Evolutionary conservation across 1,140 invertebrate genomes (phyloP).

Genomic region (Bathynomus jamesi): DNA sequence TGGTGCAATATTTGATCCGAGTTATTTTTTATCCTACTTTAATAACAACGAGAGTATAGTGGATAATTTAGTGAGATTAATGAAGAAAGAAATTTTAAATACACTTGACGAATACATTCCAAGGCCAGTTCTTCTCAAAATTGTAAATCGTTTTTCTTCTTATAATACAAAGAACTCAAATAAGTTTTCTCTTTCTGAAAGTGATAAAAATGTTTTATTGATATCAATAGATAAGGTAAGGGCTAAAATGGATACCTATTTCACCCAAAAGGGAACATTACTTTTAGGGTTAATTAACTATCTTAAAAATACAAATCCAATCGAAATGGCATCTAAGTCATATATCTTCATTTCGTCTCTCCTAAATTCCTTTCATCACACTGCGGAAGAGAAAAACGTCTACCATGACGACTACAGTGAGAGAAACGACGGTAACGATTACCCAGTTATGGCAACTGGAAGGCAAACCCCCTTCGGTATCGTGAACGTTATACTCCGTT

Average conservation of each 20-base stretch:
- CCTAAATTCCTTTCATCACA: not conserved
- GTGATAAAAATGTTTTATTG: not conserved
- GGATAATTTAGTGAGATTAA: not conserved
- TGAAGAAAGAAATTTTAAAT: not conserved
- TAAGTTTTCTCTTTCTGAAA: not conserved
- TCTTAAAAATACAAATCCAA: not conserved
- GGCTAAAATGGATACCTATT: not conserved
- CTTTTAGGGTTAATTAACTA: not conserved
- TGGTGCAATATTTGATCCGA: too few relatives aligned
- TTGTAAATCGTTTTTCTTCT: not conserved
- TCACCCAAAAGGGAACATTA: not conserved
- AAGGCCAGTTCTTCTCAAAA: not conserved
- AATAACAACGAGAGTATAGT: not conserved
- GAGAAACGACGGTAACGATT: not conserved
- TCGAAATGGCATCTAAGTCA: not conserved
- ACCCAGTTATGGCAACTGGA: not conserved
- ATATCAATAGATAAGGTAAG: not conserved
- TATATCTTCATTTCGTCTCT: not conserved
- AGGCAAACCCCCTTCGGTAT: not conserved
- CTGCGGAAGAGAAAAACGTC: not conserved
- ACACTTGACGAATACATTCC: not conserved
- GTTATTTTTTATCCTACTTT: not conserved
- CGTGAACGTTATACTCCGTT: not conserved
- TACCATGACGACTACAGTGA: not conserved
- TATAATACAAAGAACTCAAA: not conserved